Base-by-base conservation (phyloP, 2,113 vertebrate species). In the Miniopterus natalensis region DNA sequence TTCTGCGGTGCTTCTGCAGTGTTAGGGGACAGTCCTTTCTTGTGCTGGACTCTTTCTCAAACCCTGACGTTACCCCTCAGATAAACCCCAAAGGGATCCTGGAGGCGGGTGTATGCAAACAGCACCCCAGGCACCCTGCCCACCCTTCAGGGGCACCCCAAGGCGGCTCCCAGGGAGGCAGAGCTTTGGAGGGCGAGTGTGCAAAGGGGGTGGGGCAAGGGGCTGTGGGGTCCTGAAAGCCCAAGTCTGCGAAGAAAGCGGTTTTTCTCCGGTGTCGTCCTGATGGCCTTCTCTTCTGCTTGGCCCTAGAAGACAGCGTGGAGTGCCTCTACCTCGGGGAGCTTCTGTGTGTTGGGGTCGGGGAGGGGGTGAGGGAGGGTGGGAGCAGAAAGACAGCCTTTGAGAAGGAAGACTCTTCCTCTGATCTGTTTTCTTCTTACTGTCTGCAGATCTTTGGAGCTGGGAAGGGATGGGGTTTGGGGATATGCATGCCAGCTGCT, bases 161-260 rank as follows among this genome's bases (percentile, higher is more conserved):
- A 1, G 31, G 70, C 6, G 1, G 23, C 40, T 53, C 23, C 40
- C 7, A 31, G 8, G 4, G 47, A 36, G 25, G 18, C 49, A n/a
- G 71, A 47, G 29, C 53, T 71, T 11, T 2, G 18, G 29, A 8
- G 45, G 18, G 21, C 40, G 5, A 14, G 20, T 31, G 29, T 11
- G 49, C 6, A 13, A 40, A 45, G 36, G 5, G 49, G n/a, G 8
- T 5, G 74, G 49, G 74, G 42, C 9, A 1, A 11, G 36, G 36
- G n/a, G 15, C 27, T 12, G n/a, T 0, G 2, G 3, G 42, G 63
- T 1, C 40, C 73, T 45, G 36, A 1, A 12, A 49, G 42, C 17
- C 1, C 1, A 17, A 10, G 23, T 8, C 55, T 91, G 42, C 17
- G 0, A 2, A 31, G 13, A 36, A 18, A 57, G 66, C 0, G 0